These are phyloP conservation scores for Parapristionchus giblindavisi DNA, from an alignment of 2,888 invertebrate genomes.

Conservation along the genomic window DNA sequence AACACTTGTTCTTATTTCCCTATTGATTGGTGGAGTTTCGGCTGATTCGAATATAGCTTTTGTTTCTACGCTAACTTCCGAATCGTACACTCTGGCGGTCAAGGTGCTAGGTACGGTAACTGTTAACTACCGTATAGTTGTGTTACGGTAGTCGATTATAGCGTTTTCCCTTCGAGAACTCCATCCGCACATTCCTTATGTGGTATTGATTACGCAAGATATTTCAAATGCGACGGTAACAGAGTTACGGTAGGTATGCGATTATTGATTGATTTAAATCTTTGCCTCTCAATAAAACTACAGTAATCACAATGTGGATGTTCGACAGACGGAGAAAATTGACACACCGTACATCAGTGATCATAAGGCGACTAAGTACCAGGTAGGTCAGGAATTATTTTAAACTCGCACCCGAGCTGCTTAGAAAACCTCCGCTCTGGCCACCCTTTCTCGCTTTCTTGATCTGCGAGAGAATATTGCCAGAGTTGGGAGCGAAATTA, in stretches of 20 bases:
- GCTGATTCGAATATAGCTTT: neutral
- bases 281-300: constrained; percentile 16
- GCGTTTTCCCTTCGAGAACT: constrained; percentile 17
- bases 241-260: constrained; percentile 9
- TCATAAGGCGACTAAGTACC: constrained; percentile 57
- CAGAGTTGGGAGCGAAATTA: no score
- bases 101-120: constrained; percentile 29
- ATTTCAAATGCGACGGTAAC: constrained; percentile 26
- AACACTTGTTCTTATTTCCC: no score
- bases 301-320: constrained; percentile 45
- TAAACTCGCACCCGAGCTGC: neutral
- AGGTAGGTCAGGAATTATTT: constrained; percentile 44
- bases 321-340: constrained; percentile 52
- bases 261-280: neutral
- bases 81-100: constrained; percentile 21
- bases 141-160: no score
- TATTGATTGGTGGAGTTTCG: neutral
- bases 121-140: no score
- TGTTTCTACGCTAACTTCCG: constrained; percentile 23
- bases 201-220: constrained; percentile 17
- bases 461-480: no score
- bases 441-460: no score
- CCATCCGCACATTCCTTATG: constrained; percentile 33
- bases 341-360: constrained; percentile 58
- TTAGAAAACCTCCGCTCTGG: no score